Base-by-base conservation (phyloP, 2,797 vertebrate species). In the Cheirogaleus major region DNA sequence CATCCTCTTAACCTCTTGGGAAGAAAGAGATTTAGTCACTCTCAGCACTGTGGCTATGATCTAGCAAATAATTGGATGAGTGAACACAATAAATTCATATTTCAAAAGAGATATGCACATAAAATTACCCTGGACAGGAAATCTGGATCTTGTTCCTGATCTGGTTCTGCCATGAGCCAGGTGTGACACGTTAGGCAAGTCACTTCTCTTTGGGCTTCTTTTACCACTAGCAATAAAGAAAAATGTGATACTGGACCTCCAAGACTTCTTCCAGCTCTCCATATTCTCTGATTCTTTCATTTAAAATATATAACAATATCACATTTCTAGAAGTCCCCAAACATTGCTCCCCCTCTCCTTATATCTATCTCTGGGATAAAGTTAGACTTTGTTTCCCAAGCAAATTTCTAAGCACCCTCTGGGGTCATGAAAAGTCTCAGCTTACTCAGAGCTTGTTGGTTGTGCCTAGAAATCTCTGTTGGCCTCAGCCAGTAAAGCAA, bases 401-500 rank as follows among this genome's bases (percentile, higher is more conserved):
- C 69, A 91, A 75, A 85, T 83, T 72, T 93, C 11, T 32, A 82
- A 76, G 30, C n/a, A 96, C 52, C 75, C 91, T n/a, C 45, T 52
- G 65, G 70, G 13, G 59, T 93, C 52, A 38, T 89, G 69, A 72
- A 57, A 91, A 50, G 67, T 90, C 78, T 96, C 59, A 65, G n/a
- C 82, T 95, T 89, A 70, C 69, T 96, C 45, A 83, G 55, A 61
- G 45, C 30, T 41, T 78, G 48, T 92, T 94, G 72, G 20, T 93
- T 97, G 95, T 96, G 61, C 43, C 78, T 88, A 23, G 87, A 95
- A 95, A 83, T 75, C 63, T 89, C 89, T 41, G 69, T 55, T 52
- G 45, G 6, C 25, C 41, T 93, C 65, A 78, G 32, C 55, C 63
- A 83, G 52, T 27, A 72, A 41, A 67, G 20, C 43, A 55, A 30